phyloP scores from a whole-genome alignment of 2,797 vertebrate species.

The Sorex maritimensis region DNA sequence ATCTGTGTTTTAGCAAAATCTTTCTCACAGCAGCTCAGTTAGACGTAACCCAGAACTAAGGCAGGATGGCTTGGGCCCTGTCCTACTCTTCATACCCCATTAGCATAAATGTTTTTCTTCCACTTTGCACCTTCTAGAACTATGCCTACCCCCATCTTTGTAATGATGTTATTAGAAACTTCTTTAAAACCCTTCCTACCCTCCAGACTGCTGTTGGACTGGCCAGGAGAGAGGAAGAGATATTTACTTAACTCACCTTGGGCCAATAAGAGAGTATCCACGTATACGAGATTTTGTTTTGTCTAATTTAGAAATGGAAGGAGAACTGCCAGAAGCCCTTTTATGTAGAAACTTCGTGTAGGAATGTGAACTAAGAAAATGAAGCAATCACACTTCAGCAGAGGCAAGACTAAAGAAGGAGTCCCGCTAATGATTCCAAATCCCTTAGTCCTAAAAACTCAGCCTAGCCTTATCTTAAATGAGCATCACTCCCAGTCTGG shows the following conservation, averaged over 20 bases:
- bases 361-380: constrained; percentile 1
- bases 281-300: neutral
- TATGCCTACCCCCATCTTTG: neutral
- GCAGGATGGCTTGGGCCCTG: neutral
- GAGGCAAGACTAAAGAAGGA: neutral
- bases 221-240: neutral
- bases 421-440: neutral
- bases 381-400: neutral
- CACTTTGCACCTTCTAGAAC: constrained; percentile 30
- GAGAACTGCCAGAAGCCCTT: constrained; percentile 6
- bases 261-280: constrained; percentile 1
- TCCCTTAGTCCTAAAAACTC: neutral
- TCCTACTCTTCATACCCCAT: neutral
- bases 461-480: neutral
- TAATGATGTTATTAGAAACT: neutral
- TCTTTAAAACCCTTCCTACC: constrained; percentile 24
- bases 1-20: constrained; percentile 39
- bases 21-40: neutral
- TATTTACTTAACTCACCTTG: neutral
- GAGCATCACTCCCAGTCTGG: neutral
- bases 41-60: constrained; percentile 27
- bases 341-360: neutral
- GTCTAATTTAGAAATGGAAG: constrained; percentile 59
- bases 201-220: neutral
- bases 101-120: neutral